phyloP scores from a whole-genome alignment of 1,140 invertebrate species.

The Hyposmocoma kahamanoa region DNA sequence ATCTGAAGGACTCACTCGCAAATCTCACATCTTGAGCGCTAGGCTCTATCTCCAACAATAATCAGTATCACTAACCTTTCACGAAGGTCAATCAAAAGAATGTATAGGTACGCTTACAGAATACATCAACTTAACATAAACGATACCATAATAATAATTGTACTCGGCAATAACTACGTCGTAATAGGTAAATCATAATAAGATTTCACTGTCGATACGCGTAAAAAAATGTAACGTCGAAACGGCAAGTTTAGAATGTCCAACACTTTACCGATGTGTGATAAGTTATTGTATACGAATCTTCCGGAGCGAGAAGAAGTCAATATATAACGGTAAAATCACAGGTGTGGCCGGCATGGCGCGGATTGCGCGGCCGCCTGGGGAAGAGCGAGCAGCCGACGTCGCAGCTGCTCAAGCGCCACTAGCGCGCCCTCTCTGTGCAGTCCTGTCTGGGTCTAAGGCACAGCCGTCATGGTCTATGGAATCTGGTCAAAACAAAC shows the following conservation, averaged over 20 bases:
- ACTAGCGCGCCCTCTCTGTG: slow-evolving; percentile 11
- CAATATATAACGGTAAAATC: slow-evolving; percentile 42
- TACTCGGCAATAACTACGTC: slow-evolving; percentile 51
- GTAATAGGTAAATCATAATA: slow-evolving; percentile 34
- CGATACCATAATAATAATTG: slow-evolving; percentile 39
- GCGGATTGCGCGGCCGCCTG: too few species aligned
- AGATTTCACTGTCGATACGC: slow-evolving; percentile 45
- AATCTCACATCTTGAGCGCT: slow-evolving; percentile 45
- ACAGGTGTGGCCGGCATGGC: slow-evolving; percentile 27
- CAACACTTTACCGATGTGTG: slow-evolving; percentile 49
- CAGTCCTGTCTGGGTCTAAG: slow-evolving; percentile 25
- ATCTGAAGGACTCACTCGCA: slow-evolving; percentile 30
- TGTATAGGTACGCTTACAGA: slow-evolving; percentile 69
- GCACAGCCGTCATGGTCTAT: slow-evolving; percentile 72
- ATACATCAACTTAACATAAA: slow-evolving; percentile 60
- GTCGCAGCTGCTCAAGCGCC: slow-evolving; percentile 10
- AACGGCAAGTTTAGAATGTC: slow-evolving; percentile 48
- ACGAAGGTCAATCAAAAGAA: slow-evolving; percentile 71
- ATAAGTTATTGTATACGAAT: slow-evolving; percentile 40
- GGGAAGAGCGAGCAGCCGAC: slow-evolving; percentile 9
- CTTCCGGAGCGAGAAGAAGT: slow-evolving; percentile 39
- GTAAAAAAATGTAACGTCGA: slow-evolving; percentile 32
- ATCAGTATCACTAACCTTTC: slow-evolving; percentile 71
- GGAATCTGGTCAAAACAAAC: slow-evolving; percentile 45
- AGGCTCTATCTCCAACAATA: slow-evolving; percentile 52